Base-by-base conservation (phyloP, 2,888 invertebrate genomes). In the Mechanitis messenoides region DNA sequence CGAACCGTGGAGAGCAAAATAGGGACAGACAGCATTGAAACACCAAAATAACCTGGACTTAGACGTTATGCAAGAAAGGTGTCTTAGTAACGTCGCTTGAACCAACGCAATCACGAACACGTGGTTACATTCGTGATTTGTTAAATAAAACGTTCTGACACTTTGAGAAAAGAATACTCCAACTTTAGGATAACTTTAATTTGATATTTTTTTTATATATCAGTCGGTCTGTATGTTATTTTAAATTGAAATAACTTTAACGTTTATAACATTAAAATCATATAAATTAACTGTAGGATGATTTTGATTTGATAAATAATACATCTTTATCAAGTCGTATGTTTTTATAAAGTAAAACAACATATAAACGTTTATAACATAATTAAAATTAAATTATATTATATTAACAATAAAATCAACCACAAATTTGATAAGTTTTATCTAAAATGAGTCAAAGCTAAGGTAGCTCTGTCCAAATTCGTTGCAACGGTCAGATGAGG, bases 401-500 rank as follows among this genome's bases (percentile, higher is more conserved):
- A 38, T 38, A 9, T 9, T 31, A 50, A 50, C 7, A 2, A 28
- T 31, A 50, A 50, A 31, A 31, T 2, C 9, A 31, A 50, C 28
- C 50, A 50, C 31, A 59, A 59, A 55, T 35, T 42, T 54, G 33
- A 46, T 33, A 11, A 59, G 35, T 33, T 20, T 42, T 45, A 62
- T 62, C 59, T 42, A 6, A 56, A 60, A 62, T 63, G 59, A 57
- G 56, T 59, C 50, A 59, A 57, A 58, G 59, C 62, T 62, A 67
- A 61, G 53, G 61, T 53, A 45, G 59, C 59, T 54, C 53, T 59
- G 65, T 60, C 56, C 61, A 59, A 61, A 60, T 56, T 42, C 38
- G 47, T 50, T 54, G 60, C 50, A 54, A 35, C 35, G 57, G 57
- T 60, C 55, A 11, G 33, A 20, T 56, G 45, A 55, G 62, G 73